A percentile compares a stretch with the other conserved stretches of the same genome.
Conservation (phyloP, 1,140 invertebrate species). For the Lepidurus packardi region DNA sequence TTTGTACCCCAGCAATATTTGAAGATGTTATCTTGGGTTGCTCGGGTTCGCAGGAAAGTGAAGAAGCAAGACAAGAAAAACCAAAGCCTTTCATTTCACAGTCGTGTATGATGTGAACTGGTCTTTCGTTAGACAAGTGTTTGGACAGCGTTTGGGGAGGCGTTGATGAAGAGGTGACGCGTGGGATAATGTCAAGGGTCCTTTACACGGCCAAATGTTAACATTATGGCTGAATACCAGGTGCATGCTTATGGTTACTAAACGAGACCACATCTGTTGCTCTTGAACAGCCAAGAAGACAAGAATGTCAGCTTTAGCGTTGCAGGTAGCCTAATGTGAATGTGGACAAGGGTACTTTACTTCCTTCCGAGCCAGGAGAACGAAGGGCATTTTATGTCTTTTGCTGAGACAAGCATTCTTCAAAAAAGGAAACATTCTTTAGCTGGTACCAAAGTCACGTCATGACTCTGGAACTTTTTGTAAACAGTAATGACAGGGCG, state of each 20-base stretch:
- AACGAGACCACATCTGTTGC: conserved; percentile 8
- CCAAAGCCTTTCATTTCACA: not conserved
- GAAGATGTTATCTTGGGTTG: not conserved
- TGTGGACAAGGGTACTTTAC: not conserved
- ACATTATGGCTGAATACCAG: conserved; percentile 15
- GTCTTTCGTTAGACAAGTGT: not conserved
- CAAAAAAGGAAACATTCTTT: not conserved
- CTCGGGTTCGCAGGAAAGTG: not conserved
- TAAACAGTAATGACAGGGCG: not conserved
- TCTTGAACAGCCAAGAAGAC: not conserved
- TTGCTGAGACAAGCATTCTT: conserved; percentile 1
- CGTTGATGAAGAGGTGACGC: conserved; percentile 20
- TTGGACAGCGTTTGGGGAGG: not conserved
- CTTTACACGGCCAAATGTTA: not conserved
- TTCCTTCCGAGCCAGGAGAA: not conserved
- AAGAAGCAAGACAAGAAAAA: not conserved
- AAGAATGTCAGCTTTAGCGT: conserved; percentile 14
- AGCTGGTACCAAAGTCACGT: not conserved
- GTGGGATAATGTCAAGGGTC: conserved; percentile 9
- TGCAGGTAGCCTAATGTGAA: conserved; percentile 15
- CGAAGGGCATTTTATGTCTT: not conserved
- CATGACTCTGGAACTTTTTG: not conserved
- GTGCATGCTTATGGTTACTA: not conserved
- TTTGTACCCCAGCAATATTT: not conserved
- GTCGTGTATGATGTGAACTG: not conserved